Percentiles rank a stretch among this genome's conserved stretches.
Evolutionary conservation across 2,888 invertebrate species (phyloP).

Genomic region (Trissolcus japonicus): DNA sequence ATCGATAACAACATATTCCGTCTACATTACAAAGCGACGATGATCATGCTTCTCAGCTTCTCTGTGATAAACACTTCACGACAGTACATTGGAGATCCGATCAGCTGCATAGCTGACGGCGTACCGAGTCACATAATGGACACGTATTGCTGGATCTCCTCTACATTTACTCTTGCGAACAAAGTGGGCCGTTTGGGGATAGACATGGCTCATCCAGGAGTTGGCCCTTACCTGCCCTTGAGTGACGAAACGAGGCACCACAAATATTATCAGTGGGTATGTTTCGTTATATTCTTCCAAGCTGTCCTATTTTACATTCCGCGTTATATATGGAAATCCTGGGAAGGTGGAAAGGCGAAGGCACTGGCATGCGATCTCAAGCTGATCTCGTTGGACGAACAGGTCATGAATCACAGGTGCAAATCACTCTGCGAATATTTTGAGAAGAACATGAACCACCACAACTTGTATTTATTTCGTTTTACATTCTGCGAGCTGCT

Average conservation of each 20-base stretch:
- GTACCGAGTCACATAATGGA: slow-evolving; percentile 94
- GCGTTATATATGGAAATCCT: slow-evolving; percentile 94
- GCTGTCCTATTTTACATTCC: slow-evolving; percentile 94
- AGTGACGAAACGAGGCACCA: slow-evolving; percentile 90
- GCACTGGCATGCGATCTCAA: slow-evolving; percentile 93
- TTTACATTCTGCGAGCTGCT: slow-evolving; percentile 93
- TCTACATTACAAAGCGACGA: slow-evolving; percentile 94
- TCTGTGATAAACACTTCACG: slow-evolving; percentile 94
- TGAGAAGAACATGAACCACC: slow-evolving; percentile 86
- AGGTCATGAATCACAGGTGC: slow-evolving; percentile 88
- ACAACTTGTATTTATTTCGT: slow-evolving; percentile 92
- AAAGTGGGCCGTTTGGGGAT: slow-evolving; percentile 87
- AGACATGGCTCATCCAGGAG: slow-evolving; percentile 85
- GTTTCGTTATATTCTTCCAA: slow-evolving; percentile 92
- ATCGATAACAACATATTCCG: slow-evolving; percentile 97
- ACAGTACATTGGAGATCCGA: slow-evolving; percentile 98
- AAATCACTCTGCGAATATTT: slow-evolving; percentile 90
- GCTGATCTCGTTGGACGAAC: slow-evolving; percentile 81
- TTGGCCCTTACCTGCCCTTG: slow-evolving; percentile 81
- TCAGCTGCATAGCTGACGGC: slow-evolving; percentile 95
- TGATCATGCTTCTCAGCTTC: slow-evolving; percentile 93
- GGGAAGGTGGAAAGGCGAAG: slow-evolving; percentile 94
- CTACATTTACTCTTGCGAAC: slow-evolving; percentile 93
- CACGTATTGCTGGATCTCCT: slow-evolving; percentile 86
- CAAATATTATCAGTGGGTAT: slow-evolving; percentile 98